Conservation (phyloP, 2,113 vertebrate genomes). For the Neodontobutis hainanensis region DNA sequence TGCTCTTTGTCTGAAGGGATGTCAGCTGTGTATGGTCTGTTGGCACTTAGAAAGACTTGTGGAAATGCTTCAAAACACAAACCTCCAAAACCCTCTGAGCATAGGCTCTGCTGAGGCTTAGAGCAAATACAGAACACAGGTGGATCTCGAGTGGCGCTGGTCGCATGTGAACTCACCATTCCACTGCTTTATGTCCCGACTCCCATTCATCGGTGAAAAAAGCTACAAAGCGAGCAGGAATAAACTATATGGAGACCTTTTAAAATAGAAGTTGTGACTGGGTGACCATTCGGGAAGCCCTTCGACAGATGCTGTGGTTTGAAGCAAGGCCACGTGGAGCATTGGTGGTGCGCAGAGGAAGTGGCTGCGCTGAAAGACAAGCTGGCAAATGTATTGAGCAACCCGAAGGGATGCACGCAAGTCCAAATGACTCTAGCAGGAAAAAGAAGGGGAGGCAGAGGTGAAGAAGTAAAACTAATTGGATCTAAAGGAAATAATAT, state of each 20-base stretch:
- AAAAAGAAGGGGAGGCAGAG: neutral
- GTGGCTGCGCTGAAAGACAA: constrained; percentile 34
- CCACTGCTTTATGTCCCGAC: constrained; percentile 2
- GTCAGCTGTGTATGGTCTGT: constrained; percentile 51
- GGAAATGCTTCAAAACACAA: constrained; percentile 47
- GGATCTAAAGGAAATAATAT: constrained; percentile 5
- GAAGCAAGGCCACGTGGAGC: constrained; percentile 8
- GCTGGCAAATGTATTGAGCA: constrained; percentile 48
- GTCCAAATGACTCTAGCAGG: constrained; percentile 57
- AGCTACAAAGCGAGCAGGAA: neutral
- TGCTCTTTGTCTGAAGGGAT: constrained; percentile 58
- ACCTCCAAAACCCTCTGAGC: constrained; percentile 29
- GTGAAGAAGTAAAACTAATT: constrained; percentile 39
- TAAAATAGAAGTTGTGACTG: constrained; percentile 13
- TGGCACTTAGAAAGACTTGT: constrained; percentile 52
- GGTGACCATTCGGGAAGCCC: neutral
- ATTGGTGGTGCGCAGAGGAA: constrained; percentile 34
- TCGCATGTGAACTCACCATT: constrained; percentile 1
- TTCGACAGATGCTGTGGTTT: constrained; percentile 8
- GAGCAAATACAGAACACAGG: constrained; percentile 1
- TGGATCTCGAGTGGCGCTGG: neutral
- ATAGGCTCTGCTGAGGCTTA: constrained; percentile 13
- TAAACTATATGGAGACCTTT: neutral
- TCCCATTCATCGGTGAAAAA: constrained; percentile 7
- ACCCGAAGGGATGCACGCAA: constrained; percentile 31